These are phyloP conservation scores for Notamacropus eugenii DNA, from an alignment of 2,797 vertebrate species.

Conservation along the genomic window DNA sequence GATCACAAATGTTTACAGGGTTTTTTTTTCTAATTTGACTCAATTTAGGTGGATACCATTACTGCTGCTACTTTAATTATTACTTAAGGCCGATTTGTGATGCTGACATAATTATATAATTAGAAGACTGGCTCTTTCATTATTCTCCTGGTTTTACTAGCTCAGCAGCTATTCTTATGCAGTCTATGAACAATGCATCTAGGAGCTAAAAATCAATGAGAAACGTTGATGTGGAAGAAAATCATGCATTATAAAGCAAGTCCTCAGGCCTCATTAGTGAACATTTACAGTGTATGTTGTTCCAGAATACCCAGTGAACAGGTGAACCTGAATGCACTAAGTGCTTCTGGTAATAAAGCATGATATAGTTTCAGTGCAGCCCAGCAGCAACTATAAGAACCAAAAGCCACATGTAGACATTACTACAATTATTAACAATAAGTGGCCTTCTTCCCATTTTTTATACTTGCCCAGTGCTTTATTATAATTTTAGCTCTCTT, in stretches of 20 bases:
- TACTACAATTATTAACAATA: not conserved
- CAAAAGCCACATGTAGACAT: slow-evolving; percentile 16
- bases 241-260: slow-evolving; percentile 29
- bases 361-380: not conserved
- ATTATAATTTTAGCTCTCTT: slow-evolving; percentile 24
- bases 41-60: slow-evolving; percentile 46
- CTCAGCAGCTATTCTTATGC: slow-evolving; percentile 9
- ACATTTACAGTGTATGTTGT: slow-evolving; percentile 21
- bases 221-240: slow-evolving; percentile 30
- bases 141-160: slow-evolving; percentile 42
- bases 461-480: slow-evolving; percentile 6
- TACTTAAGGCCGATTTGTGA: slow-evolving; percentile 37
- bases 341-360: slow-evolving; percentile 43
- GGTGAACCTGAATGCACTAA: not conserved
- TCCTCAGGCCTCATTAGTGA: not conserved
- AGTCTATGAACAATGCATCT: slow-evolving; percentile 14
- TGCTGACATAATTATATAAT: slow-evolving; percentile 46
- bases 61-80: slow-evolving; percentile 32
- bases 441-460: slow-evolving; percentile 21
- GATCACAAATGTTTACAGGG: slow-evolving; percentile 15
- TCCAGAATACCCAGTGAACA: slow-evolving; percentile 30
- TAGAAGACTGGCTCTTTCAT: slow-evolving; percentile 55
- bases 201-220: slow-evolving; percentile 31
- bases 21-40: slow-evolving; percentile 29
- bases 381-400: slow-evolving; percentile 2